These are phyloP conservation scores for Coelinius sp. DNA, from an alignment of 2,888 invertebrate genomes.

Conservation along the genomic window DNA sequence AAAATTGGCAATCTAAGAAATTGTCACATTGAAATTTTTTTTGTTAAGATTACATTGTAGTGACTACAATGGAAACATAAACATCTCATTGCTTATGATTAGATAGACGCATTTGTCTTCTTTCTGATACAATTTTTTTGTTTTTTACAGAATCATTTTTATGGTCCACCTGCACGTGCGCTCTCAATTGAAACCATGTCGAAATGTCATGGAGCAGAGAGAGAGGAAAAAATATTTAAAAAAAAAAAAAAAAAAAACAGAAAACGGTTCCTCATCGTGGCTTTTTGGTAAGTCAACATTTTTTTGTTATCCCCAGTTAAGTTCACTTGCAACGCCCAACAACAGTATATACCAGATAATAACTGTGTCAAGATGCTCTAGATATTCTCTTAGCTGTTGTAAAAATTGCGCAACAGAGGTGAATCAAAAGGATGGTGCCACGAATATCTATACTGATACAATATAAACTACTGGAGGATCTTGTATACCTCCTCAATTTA, in stretches of 20 bases:
- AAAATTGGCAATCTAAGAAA: neutral
- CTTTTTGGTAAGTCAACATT: conserved; percentile 22
- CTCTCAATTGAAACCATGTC: conserved; percentile 24
- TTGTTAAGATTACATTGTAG: conserved; percentile 3
- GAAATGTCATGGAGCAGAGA: conserved; percentile 33
- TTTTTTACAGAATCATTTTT: neutral
- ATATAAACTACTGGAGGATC: conserved; percentile 49
- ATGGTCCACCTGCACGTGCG: conserved; percentile 23
- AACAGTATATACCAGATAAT: conserved; percentile 58
- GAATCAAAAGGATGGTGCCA: conserved; percentile 46
- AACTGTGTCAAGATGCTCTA: conserved; percentile 66
- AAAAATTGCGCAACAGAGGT: conserved; percentile 57
- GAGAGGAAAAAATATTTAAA: neutral
- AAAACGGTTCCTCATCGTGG: conserved; percentile 40
- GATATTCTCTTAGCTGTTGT: conserved; percentile 54
- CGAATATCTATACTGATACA: conserved; percentile 59
- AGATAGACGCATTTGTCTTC: neutral
- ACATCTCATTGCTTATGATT: conserved; percentile 14
- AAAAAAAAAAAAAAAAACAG: conserved; percentile 28
- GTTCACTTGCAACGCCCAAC: conserved; percentile 54
- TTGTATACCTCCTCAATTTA: conserved; percentile 52
- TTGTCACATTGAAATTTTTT: neutral
- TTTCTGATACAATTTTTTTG: neutral
- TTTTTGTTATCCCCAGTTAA: conserved; percentile 19
- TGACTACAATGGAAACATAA: conserved; percentile 9